A percentile compares a stretch with the other conserved stretches of the same genome.
Evolutionary conservation across 2,113 vertebrate species (phyloP).

Genomic region (Hemiprocne comata): DNA sequence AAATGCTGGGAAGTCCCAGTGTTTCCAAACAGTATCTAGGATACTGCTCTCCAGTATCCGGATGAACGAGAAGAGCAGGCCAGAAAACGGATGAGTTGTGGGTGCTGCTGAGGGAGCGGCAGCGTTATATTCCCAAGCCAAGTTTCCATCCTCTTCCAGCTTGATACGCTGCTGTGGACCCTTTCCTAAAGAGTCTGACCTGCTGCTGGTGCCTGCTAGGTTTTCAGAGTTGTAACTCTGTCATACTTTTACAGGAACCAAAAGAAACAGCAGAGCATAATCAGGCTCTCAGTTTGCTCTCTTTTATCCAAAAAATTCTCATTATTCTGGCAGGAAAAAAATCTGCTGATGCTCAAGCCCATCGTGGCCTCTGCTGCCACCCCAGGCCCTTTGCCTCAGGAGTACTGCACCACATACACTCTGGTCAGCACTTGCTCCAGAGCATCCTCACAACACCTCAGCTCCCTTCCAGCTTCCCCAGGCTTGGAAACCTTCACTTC

Average conservation of each 20-base stretch:
- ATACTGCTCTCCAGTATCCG: neutral
- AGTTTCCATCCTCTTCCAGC: slow-evolving; percentile 12
- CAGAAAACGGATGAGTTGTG: neutral
- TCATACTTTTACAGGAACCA: neutral
- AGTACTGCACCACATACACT: neutral
- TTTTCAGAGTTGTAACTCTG: neutral
- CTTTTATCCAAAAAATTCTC: neutral
- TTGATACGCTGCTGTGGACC: neutral
- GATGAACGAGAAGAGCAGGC: neutral
- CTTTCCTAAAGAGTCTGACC: slow-evolving; percentile 8
- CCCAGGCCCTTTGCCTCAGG: neutral
- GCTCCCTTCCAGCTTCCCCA: neutral
- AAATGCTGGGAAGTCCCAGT: slow-evolving; percentile 41
- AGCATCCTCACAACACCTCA: neutral
- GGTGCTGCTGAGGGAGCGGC: neutral
- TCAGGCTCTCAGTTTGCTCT: neutral
- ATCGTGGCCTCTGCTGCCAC: neutral
- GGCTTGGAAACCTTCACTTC: neutral
- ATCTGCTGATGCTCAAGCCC: neutral
- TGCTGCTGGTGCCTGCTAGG: neutral
- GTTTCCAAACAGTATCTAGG: slow-evolving; percentile 56
- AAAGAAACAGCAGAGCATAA: neutral
- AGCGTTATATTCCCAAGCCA: neutral
- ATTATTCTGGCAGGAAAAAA: neutral
- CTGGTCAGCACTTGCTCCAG: neutral